Evolutionary conservation across 2,113 vertebrate species (phyloP), one percentile per base, ranked within the genome.

Genomic region (Eidolon helvum): DNA sequence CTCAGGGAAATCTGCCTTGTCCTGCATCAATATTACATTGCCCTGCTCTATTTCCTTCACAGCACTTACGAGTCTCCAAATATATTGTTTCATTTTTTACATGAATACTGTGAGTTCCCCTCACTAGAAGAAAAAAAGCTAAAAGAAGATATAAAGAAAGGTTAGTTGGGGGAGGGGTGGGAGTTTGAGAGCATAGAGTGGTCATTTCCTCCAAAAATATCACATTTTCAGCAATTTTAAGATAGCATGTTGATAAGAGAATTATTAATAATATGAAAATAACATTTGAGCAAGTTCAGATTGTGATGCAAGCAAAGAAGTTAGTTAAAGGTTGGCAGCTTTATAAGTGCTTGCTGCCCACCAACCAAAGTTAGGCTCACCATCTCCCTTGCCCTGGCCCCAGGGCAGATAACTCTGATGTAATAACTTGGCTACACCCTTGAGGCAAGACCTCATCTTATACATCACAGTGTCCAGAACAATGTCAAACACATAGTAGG

Each of bases 221-320:
- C 48, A 50, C 22, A 16, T 90, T 92, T 96, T 72, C 87, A 78
- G 65, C n/a, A 93, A 74, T 30, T 94, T 77, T 87, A 57, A 71
- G 80, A 74, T 11, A 53, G 12, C 66, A 24, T 61, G 30, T 78
- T 95, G 53, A 53, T 45, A 83, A 33, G 10, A 90, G 33, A 75
- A 48, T 18, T 85, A 55, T 86, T 63, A 75, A 28, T 48, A 61
- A 30, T 63, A 53, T 43, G 6, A 69, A 75, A 61, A 65, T 57
- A 91, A 71, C 40, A 72, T 30, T 40, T 71, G 78, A 74, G 69
- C 11, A 71, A 72, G 84, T 71, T 45, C 26, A 28, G 7, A 43
- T 14, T 55, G 48, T 8, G 15, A 89, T 38, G 26, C 33, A 75
- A 87, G 30, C 10, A 50, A 40, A 40, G 18, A 66, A 50, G 19